Conservation (phyloP, 2,113 vertebrate species). For the Neogobius melanostomus region DNA sequence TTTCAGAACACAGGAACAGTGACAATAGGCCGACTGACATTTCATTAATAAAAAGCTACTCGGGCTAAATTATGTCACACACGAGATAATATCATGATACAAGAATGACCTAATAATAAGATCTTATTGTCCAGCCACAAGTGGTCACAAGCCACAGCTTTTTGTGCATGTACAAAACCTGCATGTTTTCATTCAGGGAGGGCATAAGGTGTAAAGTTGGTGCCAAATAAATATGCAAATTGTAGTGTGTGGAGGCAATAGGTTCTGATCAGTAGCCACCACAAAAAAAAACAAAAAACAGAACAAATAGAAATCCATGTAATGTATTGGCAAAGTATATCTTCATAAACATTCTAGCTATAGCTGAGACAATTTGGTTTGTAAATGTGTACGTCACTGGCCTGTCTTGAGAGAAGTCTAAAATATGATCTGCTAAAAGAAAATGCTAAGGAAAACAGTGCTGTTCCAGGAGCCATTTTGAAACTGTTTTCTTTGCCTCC, state of each 20-base stretch:
- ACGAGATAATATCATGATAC: conserved; percentile 27
- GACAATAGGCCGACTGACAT: conserved; percentile 35
- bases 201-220: neutral
- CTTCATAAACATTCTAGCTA: too few relatives aligned
- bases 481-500: conserved; percentile 56
- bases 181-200: neutral
- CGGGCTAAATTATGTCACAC: conserved; percentile 1
- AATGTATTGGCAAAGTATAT: too few relatives aligned
- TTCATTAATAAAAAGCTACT: conserved; percentile 39
- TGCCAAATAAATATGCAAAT: neutral
- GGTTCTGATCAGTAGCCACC: neutral
- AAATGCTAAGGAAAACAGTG: conserved; percentile 48
- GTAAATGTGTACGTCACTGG: conserved; percentile 15
- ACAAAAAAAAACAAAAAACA: neutral
- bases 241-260: neutral
- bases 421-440: conserved; percentile 44
- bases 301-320: too few relatives aligned
- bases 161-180: neutral
- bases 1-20: conserved; percentile 29
- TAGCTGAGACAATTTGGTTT: too few relatives aligned
- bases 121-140: conserved; percentile 4
- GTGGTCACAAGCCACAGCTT: neutral
- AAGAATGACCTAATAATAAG: conserved; percentile 29
- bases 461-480: conserved; percentile 31
- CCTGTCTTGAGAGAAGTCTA: conserved; percentile 18